Evolutionary conservation across 2,888 invertebrate genomes (phyloP), one percentile per base, ranked within the genome.

Genomic region (Harpagoxenus sublaevis): DNA sequence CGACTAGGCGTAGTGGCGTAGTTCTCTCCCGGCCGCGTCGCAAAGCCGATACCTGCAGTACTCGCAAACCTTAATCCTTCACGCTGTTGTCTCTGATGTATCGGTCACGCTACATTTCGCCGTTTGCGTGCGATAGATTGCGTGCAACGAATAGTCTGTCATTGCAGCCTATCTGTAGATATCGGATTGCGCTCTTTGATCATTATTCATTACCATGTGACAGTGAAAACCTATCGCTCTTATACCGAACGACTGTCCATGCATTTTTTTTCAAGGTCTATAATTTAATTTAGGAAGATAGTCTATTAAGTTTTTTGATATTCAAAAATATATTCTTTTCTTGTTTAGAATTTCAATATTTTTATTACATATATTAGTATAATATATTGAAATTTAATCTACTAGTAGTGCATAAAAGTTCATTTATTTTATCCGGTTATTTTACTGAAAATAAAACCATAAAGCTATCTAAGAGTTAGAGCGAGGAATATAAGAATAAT

Each of bases 101-200:
- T 77, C 66, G 66, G 77, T 66, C 66, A 77, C 77, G 77, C 66
- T 66, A 77, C 39, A 66, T 66, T 53, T 53, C 75, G 51, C n/a
- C 51, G 18, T 48, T 70, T 35, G 71, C 71, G n/a, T 71, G 51
- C 53, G 35, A 71, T 53, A 71, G 53, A 28, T 71, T 53, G 53
- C 71, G 71, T 53, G 53, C 51, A 51, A 55, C 39, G 51, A 51
- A 70, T 35, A 6, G 35, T 53, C 70, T 53, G 57, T 23, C 53
- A 73, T 71, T 55, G 73, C 73, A n/a, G 60, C n/a, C 18, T 39
- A 55, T 70, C 18, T 45, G 79, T 45, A 23, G 39, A 68, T 78
- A 68, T 78, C 31, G 45, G 12, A 57, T 79, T 70, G 57, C 68
- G 35, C 45, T 60, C 57, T 68, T 70, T 66, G 28, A 53, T 77